Base-by-base conservation (phyloP, 2,797 vertebrate species). In the Clarias pachynema region DNA sequence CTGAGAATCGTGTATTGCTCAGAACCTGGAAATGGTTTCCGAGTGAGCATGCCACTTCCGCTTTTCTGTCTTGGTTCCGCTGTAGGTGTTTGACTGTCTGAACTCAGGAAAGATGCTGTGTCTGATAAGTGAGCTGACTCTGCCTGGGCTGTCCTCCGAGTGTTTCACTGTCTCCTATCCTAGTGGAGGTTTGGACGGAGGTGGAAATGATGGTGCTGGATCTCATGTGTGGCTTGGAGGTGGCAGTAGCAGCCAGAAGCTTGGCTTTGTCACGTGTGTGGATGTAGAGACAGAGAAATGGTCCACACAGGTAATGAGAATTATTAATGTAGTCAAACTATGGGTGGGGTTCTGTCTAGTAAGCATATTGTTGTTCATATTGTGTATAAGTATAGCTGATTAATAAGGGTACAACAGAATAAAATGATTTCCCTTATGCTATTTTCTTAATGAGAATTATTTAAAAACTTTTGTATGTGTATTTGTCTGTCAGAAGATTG, bases 71-170 rank as follows among this genome's bases (percentile, higher is more conserved):
- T 62, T n/a, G 60, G 49, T 63, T 29, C 56, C 1, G 62, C 7
- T 78, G 49, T 84, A 99, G 98, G 96, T 98, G 88, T 99, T 97
- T 91, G 96, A 98, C 26, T 90, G 94, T 87, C 93, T 99, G 92
- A 98, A 96, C 85, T 98, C 97, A 0, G 97, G 95, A 16, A 95
- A 97, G 77, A 95, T 99, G 85, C 88, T 97, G 89, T 97, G 97
- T 91, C 93, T 99, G 85, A 96, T 96, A 95, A 96, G 93, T 89
- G 95, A 94, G 84, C 82, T 96, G 88, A 89, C 90, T 20, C 89
- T 97, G 68, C 91, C 95, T 6, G 91, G 91, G 68, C 89, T 92
- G 0, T 86, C 94, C 22, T 94, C 96, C 0, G 97, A 99, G 87
- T 99, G 98, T 90, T 93, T 99, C 86, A 89, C 94, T 0, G 91